Evolutionary conservation across 2,888 invertebrate genomes (phyloP).

Genomic region (Synergus umbraculus): DNA sequence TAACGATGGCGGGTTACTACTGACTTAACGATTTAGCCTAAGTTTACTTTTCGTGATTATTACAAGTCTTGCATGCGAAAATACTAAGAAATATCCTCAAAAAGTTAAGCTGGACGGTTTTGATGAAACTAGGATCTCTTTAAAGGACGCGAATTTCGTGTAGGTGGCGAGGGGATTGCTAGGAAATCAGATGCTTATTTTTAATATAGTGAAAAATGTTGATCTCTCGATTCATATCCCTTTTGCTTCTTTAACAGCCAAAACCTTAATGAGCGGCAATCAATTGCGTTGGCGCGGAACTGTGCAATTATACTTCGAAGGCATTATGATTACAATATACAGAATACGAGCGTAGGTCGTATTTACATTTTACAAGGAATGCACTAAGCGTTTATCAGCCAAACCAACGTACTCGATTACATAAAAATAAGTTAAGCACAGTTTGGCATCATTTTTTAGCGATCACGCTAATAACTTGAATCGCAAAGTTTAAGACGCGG

Average conservation of each 20-base stretch:
- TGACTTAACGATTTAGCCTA: conserved; percentile 44
- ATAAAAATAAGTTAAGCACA: conserved; percentile 61
- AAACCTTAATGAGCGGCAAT: conserved; percentile 56
- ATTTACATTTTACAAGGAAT: conserved; percentile 68
- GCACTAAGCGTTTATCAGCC: conserved; percentile 53
- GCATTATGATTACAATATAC: conserved; percentile 47
- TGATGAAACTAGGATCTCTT: conserved; percentile 77
- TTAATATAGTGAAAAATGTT: conserved; percentile 11
- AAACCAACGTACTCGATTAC: conserved; percentile 57
- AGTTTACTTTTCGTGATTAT: conserved; percentile 44
- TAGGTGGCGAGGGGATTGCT: conserved; percentile 54
- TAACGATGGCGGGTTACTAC: conserved; percentile 15
- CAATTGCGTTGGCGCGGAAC: conserved; percentile 57
- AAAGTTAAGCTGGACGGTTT: conserved; percentile 77
- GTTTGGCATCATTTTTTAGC: conserved; percentile 59
- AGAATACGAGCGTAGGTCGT: conserved; percentile 51
- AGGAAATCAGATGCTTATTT: conserved; percentile 30
- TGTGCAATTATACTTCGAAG: conserved; percentile 49
- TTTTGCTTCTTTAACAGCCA: conserved; percentile 24
- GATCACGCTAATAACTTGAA: conserved; percentile 46
- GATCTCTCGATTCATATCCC: background rate
- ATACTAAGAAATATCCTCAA: conserved; percentile 76
- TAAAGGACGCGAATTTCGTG: conserved; percentile 71
- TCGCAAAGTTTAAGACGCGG: conserved; percentile 32
- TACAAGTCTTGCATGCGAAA: conserved; percentile 71